phyloP scores from a whole-genome alignment of 35 echinoderm and acorn worm species.

The Ophiothrix spiculata region DNA sequence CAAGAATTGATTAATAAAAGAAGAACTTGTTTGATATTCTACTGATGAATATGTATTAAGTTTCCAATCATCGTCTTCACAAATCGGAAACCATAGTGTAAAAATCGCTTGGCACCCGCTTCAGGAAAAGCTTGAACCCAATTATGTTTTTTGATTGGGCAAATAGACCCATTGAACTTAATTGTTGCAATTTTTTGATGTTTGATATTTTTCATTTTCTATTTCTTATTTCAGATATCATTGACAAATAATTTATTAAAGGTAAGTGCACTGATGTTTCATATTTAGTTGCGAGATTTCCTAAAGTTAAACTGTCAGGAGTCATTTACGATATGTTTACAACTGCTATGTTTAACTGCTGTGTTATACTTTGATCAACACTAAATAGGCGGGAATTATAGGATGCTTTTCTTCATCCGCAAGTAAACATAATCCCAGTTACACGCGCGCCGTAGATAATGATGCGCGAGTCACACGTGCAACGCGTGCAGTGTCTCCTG shows the following conservation, averaged over 20 bases:
- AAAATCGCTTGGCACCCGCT: no score
- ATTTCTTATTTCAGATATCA: constrained; percentile 66
- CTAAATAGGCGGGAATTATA: neutral
- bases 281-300: neutral
- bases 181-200: neutral
- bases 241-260: constrained; percentile 86
- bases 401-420: neutral
- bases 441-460: no score
- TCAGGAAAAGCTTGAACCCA: no score
- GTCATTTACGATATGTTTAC: neutral
- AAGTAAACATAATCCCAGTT: neutral
- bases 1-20: no score
- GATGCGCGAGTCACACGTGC: no score
- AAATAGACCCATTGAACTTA: neutral
- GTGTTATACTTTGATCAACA: neutral
- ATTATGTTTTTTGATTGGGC: no score
- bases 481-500: no score
- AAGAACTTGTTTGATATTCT: neutral
- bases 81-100: neutral
- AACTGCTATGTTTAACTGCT: neutral
- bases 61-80: neutral
- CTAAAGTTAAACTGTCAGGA: neutral
- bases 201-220: constrained; percentile 19
- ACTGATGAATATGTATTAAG: neutral
- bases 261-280: constrained; percentile 46